These are phyloP conservation scores for Megaptera novaeangliae DNA, from an alignment of 2,113 vertebrate species.

Conservation along the genomic window DNA sequence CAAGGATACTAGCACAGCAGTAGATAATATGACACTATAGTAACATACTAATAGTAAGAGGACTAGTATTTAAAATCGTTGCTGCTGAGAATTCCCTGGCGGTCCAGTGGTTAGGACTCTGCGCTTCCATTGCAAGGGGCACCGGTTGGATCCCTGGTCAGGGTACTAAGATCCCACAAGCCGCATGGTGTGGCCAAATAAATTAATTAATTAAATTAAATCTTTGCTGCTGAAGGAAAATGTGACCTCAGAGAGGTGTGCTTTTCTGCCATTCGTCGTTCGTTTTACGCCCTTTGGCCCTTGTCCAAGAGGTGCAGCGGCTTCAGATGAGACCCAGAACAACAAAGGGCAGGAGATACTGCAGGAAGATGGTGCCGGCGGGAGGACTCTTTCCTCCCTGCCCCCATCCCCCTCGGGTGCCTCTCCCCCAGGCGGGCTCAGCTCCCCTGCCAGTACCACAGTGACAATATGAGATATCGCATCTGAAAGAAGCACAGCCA, in stretches of 20 bases:
- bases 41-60: neutral
- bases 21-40: neutral
- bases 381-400: neutral
- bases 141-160: too few species aligned
- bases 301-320: neutral
- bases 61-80: neutral
- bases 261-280: neutral
- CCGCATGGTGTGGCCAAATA: too few species aligned
- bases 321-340: neutral
- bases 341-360: neutral
- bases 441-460: constrained; percentile 24
- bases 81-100: too few species aligned
- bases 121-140: too few species aligned
- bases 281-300: neutral
- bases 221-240: neutral
- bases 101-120: too few species aligned
- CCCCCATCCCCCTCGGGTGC: neutral
- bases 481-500: constrained; percentile 64
- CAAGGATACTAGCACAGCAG: neutral
- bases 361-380: neutral
- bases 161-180: too few species aligned
- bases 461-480: constrained; percentile 49
- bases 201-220: neutral
- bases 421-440: neutral
- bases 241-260: neutral